These are phyloP conservation scores for Neotoma lepida DNA, from an alignment of 2,113 vertebrate genomes.

Conservation along the genomic window DNA sequence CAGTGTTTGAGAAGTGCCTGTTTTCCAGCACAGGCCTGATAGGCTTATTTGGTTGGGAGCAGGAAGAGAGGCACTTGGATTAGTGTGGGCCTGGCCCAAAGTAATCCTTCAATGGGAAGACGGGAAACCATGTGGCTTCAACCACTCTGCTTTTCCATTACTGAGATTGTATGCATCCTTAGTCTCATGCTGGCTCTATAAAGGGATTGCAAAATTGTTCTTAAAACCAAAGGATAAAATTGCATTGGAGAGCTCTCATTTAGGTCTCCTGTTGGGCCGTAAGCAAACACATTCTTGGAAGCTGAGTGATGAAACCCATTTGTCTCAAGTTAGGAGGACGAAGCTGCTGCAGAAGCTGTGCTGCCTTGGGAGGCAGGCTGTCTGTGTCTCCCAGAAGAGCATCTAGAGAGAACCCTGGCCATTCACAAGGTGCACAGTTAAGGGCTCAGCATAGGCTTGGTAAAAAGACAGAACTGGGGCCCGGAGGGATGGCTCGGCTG, in stretches of 20 bases:
- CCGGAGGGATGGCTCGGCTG: too few relatives aligned
- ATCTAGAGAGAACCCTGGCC: background rate
- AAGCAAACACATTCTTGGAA: constrained; percentile 48
- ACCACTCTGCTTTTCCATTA: constrained; percentile 25
- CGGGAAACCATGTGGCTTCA: background rate
- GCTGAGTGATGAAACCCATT: background rate
- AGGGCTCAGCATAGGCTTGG: rapidly evolving
- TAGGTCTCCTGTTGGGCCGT: constrained; percentile 59
- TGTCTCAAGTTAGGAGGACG: background rate
- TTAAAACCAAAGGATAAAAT: constrained; percentile 60
- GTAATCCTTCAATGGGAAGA: background rate
- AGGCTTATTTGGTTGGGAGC: background rate
- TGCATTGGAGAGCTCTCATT: constrained; percentile 60
- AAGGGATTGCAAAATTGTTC: constrained; percentile 54
- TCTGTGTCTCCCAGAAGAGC: background rate
- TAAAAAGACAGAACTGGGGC: background rate
- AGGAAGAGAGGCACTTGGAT: background rate
- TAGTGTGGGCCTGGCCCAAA: background rate
- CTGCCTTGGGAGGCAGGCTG: background rate
- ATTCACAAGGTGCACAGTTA: background rate
- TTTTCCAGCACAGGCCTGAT: background rate
- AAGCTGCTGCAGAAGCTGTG: background rate
- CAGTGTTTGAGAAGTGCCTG: background rate
- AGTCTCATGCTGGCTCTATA: constrained; percentile 47
- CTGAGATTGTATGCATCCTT: background rate